A percentile compares a stretch with the other conserved stretches of the same genome.
These are phyloP conservation scores for Hylomyscus alleni DNA, from an alignment of 2,797 vertebrate species.

Conservation along the genomic window DNA sequence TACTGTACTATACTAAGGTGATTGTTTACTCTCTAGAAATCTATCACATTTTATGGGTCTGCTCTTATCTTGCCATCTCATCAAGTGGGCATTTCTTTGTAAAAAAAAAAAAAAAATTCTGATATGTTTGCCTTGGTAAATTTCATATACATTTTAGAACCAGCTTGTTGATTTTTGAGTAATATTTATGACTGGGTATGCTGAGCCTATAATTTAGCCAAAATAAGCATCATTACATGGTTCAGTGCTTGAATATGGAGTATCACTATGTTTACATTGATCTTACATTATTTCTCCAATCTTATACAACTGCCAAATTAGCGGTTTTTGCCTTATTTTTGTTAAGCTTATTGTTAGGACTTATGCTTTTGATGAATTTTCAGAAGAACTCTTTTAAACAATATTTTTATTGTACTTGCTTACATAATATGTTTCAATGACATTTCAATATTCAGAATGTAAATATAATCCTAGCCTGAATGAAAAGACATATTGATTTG, in stretches of 20 bases:
- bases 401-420: neutral
- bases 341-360: neutral
- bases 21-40: neutral
- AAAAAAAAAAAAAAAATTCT: no score
- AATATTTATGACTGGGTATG: neutral
- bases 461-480: neutral
- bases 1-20: neutral
- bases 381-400: neutral
- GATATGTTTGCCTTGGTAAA: neutral
- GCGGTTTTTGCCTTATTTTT: neutral
- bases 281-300: neutral
- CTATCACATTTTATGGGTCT: neutral
- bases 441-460: neutral
- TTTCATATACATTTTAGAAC: neutral
- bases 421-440: neutral
- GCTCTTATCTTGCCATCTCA: neutral
- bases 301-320: neutral
- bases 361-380: neutral
- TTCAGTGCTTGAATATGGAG: neutral
- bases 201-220: neutral
- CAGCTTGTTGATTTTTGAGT: neutral
- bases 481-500: neutral
- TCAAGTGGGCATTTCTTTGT: neutral
- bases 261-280: neutral
- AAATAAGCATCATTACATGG: neutral